Evolutionary conservation across 2,888 invertebrate species (phyloP).

Genomic region (Cyrtodaria siliqua): DNA sequence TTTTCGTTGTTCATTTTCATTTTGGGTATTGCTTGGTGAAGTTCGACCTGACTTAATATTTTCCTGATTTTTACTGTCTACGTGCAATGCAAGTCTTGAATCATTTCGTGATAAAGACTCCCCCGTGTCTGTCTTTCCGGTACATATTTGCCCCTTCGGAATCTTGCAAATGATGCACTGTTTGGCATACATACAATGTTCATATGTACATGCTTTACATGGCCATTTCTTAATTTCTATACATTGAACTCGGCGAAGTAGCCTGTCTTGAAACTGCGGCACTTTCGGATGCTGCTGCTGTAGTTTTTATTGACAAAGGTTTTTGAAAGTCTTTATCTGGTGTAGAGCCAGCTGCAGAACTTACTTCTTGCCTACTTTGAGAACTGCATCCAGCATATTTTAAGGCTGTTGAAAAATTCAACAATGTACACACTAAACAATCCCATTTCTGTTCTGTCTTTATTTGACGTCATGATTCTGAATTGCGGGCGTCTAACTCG

Average conservation of each 20-base stretch:
- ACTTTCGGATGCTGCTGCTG: slow-evolving; percentile 70
- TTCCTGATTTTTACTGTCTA: slow-evolving; percentile 62
- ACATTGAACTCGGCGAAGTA: slow-evolving; percentile 19
- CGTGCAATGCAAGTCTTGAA: slow-evolving; percentile 41
- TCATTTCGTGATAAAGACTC: slow-evolving; percentile 10
- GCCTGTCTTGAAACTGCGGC: slow-evolving; percentile 1
- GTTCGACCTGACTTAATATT: slow-evolving; percentile 55
- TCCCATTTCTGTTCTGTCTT: slow-evolving; percentile 83
- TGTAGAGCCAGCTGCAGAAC: slow-evolving; percentile 30
- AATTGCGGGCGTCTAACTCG: slow-evolving; percentile 71
- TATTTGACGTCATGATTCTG: slow-evolving; percentile 54
- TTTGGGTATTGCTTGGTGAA: slow-evolving; percentile 35
- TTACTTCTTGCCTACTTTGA: slow-evolving; percentile 67
- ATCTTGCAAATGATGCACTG: slow-evolving; percentile 95
- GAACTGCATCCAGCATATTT: slow-evolving; percentile 86
- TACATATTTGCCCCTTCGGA: slow-evolving; percentile 59
- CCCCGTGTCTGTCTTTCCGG: background rate
- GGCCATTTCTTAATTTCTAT: slow-evolving; percentile 86
- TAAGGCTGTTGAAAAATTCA: slow-evolving; percentile 85
- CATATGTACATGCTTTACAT: slow-evolving; percentile 94
- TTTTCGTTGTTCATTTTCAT: slow-evolving; percentile 25
- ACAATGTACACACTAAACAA: slow-evolving; percentile 86
- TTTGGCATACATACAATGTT: slow-evolving; percentile 96
- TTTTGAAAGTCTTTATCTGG: slow-evolving; percentile 14
- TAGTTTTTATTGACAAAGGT: slow-evolving; percentile 60